Percentiles rank a stretch among this genome's conserved stretches.
These are phyloP conservation scores for Vulpes lagopus DNA, from an alignment of 2,113 vertebrate species.

Conservation along the genomic window DNA sequence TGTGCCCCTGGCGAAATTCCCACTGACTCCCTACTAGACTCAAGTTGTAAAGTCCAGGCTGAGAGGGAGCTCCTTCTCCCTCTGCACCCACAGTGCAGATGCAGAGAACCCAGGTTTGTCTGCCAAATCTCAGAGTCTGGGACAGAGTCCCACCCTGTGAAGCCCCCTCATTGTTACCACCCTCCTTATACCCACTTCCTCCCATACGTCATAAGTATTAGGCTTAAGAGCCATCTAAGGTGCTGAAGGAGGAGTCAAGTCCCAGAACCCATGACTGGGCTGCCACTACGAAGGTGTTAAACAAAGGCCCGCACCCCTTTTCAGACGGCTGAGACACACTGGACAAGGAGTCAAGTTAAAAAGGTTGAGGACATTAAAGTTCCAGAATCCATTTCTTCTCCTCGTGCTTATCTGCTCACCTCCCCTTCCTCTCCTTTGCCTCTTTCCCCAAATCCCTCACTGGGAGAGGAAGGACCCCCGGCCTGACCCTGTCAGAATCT, in stretches of 20 bases:
- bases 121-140: neutral
- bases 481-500: neutral
- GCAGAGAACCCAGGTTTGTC: neutral
- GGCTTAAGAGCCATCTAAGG: neutral
- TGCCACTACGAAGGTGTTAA: neutral
- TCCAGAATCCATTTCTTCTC: neutral
- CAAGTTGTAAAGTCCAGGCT: neutral
- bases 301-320: neutral
- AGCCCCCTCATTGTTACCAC: neutral
- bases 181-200: neutral
- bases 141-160: neutral
- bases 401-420: neutral
- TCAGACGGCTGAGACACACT: neutral
- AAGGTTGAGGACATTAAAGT: no score
- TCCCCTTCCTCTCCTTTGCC: neutral
- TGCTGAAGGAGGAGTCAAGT: neutral
- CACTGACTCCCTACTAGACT: fast-evolving
- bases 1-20: fast-evolving
- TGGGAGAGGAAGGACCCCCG: neutral
- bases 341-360: no score
- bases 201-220: fast-evolving
- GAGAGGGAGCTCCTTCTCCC: neutral
- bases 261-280: neutral
- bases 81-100: fast-evolving
- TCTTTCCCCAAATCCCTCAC: neutral